A percentile compares a stretch with the other conserved stretches of the same genome.
Conservation (phyloP, 1,140 invertebrate genomes). For the Ganaspis sp. region DNA sequence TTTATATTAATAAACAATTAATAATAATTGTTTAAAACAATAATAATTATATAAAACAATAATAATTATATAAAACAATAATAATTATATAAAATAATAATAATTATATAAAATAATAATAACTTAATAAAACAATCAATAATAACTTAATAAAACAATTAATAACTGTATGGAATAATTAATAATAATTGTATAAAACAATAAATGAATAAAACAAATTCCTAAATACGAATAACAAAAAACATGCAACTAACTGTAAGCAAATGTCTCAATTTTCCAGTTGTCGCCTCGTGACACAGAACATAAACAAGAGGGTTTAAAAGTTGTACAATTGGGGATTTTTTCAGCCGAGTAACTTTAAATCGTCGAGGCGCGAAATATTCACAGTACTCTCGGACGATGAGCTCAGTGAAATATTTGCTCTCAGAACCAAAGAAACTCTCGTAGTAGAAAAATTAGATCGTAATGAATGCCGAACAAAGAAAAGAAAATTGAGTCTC, state of each 20-base stretch:
- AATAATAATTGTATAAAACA: too few species aligned
- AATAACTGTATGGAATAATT: too few species aligned
- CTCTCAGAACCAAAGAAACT: background rate
- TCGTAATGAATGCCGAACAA: background rate
- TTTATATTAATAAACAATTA: too few species aligned
- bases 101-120: too few species aligned
- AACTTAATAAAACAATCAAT: too few species aligned
- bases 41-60: too few species aligned
- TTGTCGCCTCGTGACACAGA: background rate
- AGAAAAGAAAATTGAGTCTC: conserved; percentile 8
- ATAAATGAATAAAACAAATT: background rate
- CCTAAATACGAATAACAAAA: background rate
- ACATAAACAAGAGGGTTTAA: background rate
- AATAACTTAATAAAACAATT: too few species aligned
- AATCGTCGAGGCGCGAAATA: background rate
- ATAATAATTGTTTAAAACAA: too few species aligned
- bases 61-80: too few species aligned
- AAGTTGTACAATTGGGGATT: background rate
- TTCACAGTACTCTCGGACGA: background rate
- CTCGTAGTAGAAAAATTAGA: background rate
- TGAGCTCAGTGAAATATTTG: background rate
- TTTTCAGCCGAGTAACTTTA: background rate
- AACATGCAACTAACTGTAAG: background rate
- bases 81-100: too few species aligned
- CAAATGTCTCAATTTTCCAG: background rate